Evolutionary conservation across 2,113 vertebrate species (phyloP).

Genomic region (Neogale vison): DNA sequence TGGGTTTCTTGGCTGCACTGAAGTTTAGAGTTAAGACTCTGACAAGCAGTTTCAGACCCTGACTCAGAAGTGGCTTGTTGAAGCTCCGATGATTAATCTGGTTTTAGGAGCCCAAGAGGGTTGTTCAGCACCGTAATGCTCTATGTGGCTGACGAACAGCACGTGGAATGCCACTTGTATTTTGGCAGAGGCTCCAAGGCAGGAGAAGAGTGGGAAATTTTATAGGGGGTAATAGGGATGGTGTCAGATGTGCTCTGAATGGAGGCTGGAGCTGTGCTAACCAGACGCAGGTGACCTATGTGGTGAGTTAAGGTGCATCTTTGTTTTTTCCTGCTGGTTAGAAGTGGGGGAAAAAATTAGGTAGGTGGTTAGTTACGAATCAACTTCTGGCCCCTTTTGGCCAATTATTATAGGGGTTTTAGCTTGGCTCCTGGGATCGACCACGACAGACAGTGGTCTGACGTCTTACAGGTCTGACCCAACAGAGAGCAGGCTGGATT

Average conservation of each 20-base stretch:
- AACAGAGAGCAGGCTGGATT: not conserved
- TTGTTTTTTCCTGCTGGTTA: not conserved
- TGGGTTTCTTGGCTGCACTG: not conserved
- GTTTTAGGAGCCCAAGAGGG: not conserved
- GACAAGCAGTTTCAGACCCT: not conserved
- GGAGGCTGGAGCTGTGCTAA: not conserved
- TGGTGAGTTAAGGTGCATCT: not conserved
- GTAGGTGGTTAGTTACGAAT: not conserved
- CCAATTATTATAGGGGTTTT: too few species aligned
- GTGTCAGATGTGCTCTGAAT: not conserved
- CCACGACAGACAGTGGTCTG: not conserved
- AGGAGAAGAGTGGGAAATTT: not conserved
- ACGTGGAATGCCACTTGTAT: fast-evolving
- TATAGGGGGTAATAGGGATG: fast-evolving
- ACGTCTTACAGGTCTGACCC: not conserved
- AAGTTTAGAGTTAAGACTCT: not conserved
- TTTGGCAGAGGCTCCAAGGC: not conserved
- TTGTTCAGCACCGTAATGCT: not conserved
- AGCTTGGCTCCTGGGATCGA: not conserved
- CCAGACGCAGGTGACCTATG: fast-evolving
- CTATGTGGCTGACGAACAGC: fast-evolving
- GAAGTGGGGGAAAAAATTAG: not conserved
- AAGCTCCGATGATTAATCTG: not conserved
- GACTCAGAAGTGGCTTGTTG: not conserved
- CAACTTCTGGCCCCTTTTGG: not conserved